Percentiles rank a stretch among this genome's conserved stretches.
phyloP scores from a whole-genome alignment of 2,888 invertebrate species.

The Dendrolimus pini region DNA sequence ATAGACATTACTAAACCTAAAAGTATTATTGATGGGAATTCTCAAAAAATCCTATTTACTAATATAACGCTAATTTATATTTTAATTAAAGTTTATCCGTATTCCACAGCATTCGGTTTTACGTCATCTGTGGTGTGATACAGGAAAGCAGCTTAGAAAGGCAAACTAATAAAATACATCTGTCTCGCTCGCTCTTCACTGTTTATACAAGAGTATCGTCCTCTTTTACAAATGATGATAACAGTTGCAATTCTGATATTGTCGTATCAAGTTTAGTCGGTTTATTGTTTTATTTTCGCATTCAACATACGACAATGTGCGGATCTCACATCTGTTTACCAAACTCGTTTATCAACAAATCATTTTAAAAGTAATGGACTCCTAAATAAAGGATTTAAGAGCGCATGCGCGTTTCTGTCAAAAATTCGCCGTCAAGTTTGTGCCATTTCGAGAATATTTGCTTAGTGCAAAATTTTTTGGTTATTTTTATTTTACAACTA shows the following conservation, averaged over 20 bases:
- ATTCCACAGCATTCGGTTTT: background rate
- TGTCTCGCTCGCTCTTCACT: background rate
- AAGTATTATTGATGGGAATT: too few species aligned
- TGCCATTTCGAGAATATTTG: constrained; percentile 2
- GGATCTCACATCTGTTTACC: background rate
- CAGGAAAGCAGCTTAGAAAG: background rate
- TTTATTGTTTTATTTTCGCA: background rate
- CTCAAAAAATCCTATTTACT: too few species aligned
- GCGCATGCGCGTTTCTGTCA: constrained; percentile 22
- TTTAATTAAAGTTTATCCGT: too few species aligned
- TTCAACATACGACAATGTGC: background rate
- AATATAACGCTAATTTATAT: too few species aligned
- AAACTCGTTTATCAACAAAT: background rate
- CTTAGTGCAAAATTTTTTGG: constrained; percentile 14
- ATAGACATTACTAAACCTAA: too few species aligned
- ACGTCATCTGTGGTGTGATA: background rate
- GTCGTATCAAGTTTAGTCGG: background rate
- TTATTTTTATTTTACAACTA: background rate
- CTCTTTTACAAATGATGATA: background rate
- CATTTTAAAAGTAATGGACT: background rate
- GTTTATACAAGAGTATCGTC: background rate
- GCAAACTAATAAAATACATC: background rate
- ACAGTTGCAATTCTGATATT: background rate
- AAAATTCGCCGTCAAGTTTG: constrained; percentile 1
- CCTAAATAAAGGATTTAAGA: background rate